Evolutionary conservation across 2,113 vertebrate species (phyloP), one percentile per base, ranked within the genome.

Genomic region (Anas platyrhynchos): DNA sequence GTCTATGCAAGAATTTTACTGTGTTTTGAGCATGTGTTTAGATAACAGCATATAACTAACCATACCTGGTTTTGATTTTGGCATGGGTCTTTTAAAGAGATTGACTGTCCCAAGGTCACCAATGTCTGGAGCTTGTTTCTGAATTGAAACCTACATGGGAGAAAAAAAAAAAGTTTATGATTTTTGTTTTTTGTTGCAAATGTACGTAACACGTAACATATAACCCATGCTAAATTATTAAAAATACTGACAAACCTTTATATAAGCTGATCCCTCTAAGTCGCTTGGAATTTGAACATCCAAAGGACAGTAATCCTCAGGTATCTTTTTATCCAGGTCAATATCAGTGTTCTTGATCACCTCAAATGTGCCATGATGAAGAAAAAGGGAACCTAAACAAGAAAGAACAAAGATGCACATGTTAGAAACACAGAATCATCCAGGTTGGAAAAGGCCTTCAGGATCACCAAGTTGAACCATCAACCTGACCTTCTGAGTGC

Each of bases 301-400:
- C 14, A 99, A 98, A 15, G 99, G 99, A 91, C 99, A 99, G 97
- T 99, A 99, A 96, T 99, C 99, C 73, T 99, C 99, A 44, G 99
- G 99, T 86, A 99, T 98, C 93, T 99, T 99, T 97, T 99, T 99
- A 96, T 99, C 99, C 92, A 99, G 96, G 96, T 99, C 99, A 63
- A 99, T 98, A 93, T 99, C 99, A 25, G 99, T 99, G 98, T 99
- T 99, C 97, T 99, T 99, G 96, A 99, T 99, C 72, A 99, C 99
- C 96, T 99, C 99, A 96, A 99, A 99, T 1, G 99, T 99, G 62
- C 99, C 99, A 6, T 99, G 99, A 96, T 99, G 99, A 83, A 99
- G 99, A 95, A 99, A 99, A 73, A 99, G 98, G 36, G 99, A 99
- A 8, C 99, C 99, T 99, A 93, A 93, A 41, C 17, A 59, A 25